Conservation (phyloP, 1,140 invertebrate genomes). For the Bilobella aurantiaca region DNA sequence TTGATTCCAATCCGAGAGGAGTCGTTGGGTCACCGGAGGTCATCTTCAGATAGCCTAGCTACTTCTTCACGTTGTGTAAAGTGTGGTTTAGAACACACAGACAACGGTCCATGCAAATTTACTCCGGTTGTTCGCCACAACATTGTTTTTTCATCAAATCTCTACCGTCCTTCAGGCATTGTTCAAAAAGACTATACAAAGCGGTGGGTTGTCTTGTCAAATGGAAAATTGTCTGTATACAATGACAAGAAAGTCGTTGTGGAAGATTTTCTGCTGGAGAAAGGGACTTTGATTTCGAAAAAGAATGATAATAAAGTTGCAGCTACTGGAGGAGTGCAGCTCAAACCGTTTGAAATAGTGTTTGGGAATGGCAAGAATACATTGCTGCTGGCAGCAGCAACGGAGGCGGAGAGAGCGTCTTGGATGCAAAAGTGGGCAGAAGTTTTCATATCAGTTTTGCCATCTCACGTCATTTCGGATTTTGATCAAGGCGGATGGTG, state of each 20-base stretch:
- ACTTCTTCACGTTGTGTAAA: conserved; percentile 11
- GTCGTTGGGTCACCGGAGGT: background rate
- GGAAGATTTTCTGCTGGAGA: conserved; percentile 21
- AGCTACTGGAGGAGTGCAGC: conserved; percentile 44
- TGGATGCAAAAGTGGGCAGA: conserved; percentile 60
- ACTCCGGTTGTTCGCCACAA: conserved; percentile 11
- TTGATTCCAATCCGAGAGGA: conserved; percentile 26
- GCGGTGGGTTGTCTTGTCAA: conserved; percentile 16
- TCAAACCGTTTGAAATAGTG: conserved; percentile 50
- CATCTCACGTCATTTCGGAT: conserved; percentile 49
- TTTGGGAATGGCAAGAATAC: conserved; percentile 39
- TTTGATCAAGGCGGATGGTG: conserved; percentile 55
- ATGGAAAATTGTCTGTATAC: conserved; percentile 27
- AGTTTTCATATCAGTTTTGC: conserved; percentile 49
- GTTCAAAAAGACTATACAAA: conserved; percentile 28
- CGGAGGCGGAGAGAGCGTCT: conserved; percentile 47
- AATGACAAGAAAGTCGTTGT: conserved; percentile 20
- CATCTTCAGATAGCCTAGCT: background rate
- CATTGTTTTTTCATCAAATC: conserved; percentile 16
- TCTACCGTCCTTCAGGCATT: conserved; percentile 25
- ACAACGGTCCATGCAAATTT: conserved; percentile 26
- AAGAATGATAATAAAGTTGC: conserved; percentile 36
- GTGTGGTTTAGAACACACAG: conserved; percentile 23
- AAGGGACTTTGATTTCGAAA: conserved; percentile 19
- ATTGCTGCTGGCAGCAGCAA: conserved; percentile 47